Conservation (phyloP, 2,113 vertebrate species). For the Rhinichthys klamathensis region DNA sequence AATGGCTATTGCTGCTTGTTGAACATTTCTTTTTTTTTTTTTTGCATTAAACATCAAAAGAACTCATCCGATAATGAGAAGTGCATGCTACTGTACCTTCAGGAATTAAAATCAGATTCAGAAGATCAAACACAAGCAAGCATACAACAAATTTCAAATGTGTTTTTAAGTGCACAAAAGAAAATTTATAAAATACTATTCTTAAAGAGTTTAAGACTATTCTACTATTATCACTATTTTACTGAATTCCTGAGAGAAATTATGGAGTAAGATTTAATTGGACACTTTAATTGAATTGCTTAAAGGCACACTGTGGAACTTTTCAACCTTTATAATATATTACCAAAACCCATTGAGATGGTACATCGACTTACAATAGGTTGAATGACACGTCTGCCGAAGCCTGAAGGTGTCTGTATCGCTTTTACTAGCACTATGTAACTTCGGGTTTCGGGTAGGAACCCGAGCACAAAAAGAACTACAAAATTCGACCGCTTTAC, state of each 20-base stretch:
- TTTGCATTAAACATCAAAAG: slow-evolving; percentile 38
- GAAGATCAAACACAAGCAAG: neutral
- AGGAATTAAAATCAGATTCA: slow-evolving; percentile 19
- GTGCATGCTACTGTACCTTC: neutral
- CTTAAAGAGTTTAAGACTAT: neutral
- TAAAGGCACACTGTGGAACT: no score
- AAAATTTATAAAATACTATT: neutral
- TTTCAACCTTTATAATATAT: no score
- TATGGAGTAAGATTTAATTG: slow-evolving; percentile 17
- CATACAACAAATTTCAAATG: neutral
- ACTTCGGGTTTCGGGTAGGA: no score
- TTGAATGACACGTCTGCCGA: no score
- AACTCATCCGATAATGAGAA: slow-evolving; percentile 1
- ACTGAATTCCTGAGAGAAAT: neutral
- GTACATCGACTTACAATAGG: no score
- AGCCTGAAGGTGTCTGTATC: no score
- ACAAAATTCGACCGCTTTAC: no score
- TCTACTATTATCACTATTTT: neutral
- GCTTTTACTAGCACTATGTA: no score
- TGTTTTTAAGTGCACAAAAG: neutral
- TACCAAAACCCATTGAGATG: no score
- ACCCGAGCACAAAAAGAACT: no score
- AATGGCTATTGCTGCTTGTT: neutral
- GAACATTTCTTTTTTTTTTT: neutral
- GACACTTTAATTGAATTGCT: slow-evolving; percentile 13